These are phyloP conservation scores for Arion vulgaris DNA, from an alignment of 1,140 invertebrate species.

Conservation along the genomic window DNA sequence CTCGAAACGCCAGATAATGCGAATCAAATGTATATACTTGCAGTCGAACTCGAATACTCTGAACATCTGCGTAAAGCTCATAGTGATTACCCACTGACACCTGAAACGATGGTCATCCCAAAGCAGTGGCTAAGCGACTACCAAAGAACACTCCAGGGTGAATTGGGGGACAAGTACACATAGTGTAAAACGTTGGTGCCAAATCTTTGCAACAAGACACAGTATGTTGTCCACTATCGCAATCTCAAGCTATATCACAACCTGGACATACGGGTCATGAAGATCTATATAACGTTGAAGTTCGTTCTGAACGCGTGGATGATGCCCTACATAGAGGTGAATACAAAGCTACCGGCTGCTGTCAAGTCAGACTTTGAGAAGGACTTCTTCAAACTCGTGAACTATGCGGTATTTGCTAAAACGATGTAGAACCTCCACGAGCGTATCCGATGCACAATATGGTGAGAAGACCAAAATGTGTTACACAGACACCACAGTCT, in stretches of 20 bases:
- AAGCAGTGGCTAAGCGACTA: constrained; percentile 12
- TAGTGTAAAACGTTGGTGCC: constrained; percentile 44
- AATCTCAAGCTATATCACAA: constrained; percentile 44
- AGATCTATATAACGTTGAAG: constrained; percentile 38
- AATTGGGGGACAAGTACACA: constrained; percentile 12
- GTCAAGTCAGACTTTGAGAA: constrained; percentile 71
- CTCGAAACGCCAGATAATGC: background rate
- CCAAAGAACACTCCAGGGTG: constrained; percentile 15
- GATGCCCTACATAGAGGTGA: constrained; percentile 17
- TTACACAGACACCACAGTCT: constrained; percentile 73
- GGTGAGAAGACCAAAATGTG: constrained; percentile 55
- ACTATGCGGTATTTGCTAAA: constrained; percentile 73
- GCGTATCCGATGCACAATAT: constrained; percentile 63
- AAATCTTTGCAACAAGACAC: constrained; percentile 43
- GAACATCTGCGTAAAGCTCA: background rate
- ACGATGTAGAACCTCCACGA: constrained; percentile 72
- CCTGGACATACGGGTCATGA: constrained; percentile 32
- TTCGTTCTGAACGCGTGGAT: constrained; percentile 41
- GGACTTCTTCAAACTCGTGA: constrained; percentile 73
- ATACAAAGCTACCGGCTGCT: constrained; percentile 30
- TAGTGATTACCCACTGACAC: constrained; percentile 8
- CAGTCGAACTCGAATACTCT: background rate
- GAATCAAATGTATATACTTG: background rate
- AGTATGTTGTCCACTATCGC: constrained; percentile 50
- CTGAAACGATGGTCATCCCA: background rate